Conservation (phyloP, 2,888 invertebrate genomes). For the Loripinus fragilis region DNA sequence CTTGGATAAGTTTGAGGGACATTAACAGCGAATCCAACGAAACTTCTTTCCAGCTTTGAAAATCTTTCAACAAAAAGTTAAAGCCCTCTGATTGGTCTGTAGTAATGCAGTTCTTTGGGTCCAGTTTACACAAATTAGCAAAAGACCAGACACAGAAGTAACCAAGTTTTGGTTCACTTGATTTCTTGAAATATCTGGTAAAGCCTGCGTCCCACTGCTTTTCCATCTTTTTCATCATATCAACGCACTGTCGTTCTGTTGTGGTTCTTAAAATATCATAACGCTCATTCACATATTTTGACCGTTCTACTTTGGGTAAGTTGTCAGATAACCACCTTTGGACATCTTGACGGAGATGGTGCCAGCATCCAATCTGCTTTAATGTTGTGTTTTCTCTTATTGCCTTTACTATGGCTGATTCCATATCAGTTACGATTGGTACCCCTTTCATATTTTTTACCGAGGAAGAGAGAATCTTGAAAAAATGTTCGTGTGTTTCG, state of each 20-base stretch:
- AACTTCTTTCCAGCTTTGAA: slow-evolving; percentile 6
- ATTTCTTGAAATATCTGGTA: neutral
- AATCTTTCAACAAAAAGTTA: neutral
- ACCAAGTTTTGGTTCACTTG: neutral
- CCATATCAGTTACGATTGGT: slow-evolving; percentile 1
- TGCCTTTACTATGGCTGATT: neutral
- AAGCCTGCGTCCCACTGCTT: neutral
- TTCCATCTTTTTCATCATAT: neutral
- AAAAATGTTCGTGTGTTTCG: neutral
- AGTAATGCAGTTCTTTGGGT: neutral
- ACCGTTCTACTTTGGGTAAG: neutral
- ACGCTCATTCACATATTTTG: neutral
- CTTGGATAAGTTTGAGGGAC: too few relatives aligned
- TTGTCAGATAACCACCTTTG: neutral
- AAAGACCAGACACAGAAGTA: neutral
- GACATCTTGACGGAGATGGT: neutral
- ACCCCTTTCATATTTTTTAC: neutral
- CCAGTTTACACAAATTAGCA: neutral
- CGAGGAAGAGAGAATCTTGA: neutral
- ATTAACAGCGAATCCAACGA: neutral
- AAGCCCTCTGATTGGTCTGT: slow-evolving; percentile 1
- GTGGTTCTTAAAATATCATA: neutral
- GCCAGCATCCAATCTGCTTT: neutral
- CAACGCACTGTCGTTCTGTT: neutral
- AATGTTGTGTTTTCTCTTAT: neutral